A percentile compares a stretch with the other conserved stretches of the same genome.
phyloP scores from a whole-genome alignment of 92 coral and sea anemone genomes.

The Muricea muricata region DNA sequence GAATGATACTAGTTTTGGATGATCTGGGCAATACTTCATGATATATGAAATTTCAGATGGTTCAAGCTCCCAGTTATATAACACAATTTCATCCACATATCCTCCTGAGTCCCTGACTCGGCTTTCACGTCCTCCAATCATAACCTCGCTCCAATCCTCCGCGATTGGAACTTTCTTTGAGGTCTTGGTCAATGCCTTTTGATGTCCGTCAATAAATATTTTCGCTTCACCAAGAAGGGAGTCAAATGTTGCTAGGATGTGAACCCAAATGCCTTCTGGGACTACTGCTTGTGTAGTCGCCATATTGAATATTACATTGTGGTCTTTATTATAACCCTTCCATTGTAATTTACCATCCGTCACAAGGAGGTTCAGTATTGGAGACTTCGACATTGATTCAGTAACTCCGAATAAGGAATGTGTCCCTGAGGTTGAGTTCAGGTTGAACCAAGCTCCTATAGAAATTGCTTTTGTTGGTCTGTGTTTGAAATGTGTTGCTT shows the following conservation, averaged over 20 bases:
- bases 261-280: constrained; percentile 98
- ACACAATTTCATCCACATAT: constrained; percentile 88
- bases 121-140: constrained; percentile 79
- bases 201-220: constrained; percentile 85
- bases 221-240: constrained; percentile 82
- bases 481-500: constrained; percentile 76
- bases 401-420: constrained; percentile 90
- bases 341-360: constrained; percentile 88
- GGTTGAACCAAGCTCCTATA: constrained; percentile 89
- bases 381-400: constrained; percentile 56
- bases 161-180: constrained; percentile 71
- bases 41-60: constrained; percentile 89
- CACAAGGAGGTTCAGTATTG: constrained; percentile 79
- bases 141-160: constrained; percentile 80
- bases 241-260: constrained; percentile 89
- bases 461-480: constrained; percentile 88
- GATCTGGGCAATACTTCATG: constrained; percentile 95
- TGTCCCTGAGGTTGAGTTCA: constrained; percentile 82
- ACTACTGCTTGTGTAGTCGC: constrained; percentile 83
- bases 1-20: constrained; percentile 94
- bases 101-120: constrained; percentile 65
- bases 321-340: constrained; percentile 76
- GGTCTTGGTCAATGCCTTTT: constrained; percentile 70
- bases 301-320: constrained; percentile 70
- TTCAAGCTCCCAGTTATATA: constrained; percentile 98